These are phyloP conservation scores for Conchocele bisecta DNA, from an alignment of 2,888 invertebrate genomes.

Conservation along the genomic window DNA sequence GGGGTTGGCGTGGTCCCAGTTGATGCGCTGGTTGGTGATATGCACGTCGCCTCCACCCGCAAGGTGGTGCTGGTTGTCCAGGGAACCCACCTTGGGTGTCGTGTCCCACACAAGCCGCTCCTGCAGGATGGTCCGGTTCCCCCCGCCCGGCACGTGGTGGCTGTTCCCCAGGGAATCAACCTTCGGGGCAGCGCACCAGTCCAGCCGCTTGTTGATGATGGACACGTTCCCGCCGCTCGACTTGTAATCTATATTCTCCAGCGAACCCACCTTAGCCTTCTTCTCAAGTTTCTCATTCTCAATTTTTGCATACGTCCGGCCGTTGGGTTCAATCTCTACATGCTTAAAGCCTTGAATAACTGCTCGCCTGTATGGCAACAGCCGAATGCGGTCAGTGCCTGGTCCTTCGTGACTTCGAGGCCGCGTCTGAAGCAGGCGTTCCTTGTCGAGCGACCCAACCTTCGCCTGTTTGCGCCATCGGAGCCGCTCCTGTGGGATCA, in stretches of 20 bases:
- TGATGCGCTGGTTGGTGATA: constrained; percentile 49
- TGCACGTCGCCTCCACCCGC: constrained; percentile 58
- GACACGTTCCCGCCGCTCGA: constrained; percentile 85
- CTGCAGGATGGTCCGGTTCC: constrained; percentile 54
- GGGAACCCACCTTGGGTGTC: constrained; percentile 92
- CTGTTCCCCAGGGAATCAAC: constrained; percentile 69
- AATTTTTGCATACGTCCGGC: constrained; percentile 48
- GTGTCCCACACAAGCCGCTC: constrained; percentile 85
- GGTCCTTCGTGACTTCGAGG: constrained; percentile 47
- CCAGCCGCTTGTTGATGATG: constrained; percentile 45
- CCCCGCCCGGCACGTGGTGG: constrained; percentile 59
- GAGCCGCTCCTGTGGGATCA: constrained; percentile 54
- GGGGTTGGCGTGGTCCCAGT: constrained; percentile 66
- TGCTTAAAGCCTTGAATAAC: constrained; percentile 49
- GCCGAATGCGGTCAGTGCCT: constrained; percentile 42
- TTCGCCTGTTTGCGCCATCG: constrained; percentile 67
- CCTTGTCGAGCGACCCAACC: constrained; percentile 59
- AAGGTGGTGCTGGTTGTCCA: constrained; percentile 42
- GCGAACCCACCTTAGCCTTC: constrained; percentile 94
- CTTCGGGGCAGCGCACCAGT: constrained; percentile 58
- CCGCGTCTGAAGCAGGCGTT: constrained; percentile 50
- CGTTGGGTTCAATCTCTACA: constrained; percentile 50
- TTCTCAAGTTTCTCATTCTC: constrained; percentile 85
- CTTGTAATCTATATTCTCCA: constrained; percentile 91
- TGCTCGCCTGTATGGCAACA: constrained; percentile 40